Base-by-base conservation (phyloP, 1,140 invertebrate species). In the Onthophagus taurus region DNA sequence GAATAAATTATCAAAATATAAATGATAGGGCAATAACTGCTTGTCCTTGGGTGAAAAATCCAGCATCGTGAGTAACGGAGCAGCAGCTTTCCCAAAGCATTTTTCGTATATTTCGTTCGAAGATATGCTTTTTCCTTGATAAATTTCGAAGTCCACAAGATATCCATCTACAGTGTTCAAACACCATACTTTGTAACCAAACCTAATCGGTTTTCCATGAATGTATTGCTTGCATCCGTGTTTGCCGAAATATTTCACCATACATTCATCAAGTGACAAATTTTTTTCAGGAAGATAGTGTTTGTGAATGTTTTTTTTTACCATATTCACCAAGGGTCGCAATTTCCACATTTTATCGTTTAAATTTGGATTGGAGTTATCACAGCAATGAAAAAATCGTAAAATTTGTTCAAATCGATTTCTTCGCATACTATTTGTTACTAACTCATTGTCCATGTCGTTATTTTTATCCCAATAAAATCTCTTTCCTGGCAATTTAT, bases 381-480 rank as follows among this genome's bases (percentile, higher is more conserved):
- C 49, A 31, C 43, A 46, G 42, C 47, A 53, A 52, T 63, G 57
- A 26, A 61, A 30, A 45, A 53, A 55, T 49, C 48, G 48, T 49
- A 54, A 48, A 52, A 61, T 61, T 44, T 59, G 54, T 21, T 47
- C 24, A 53, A 60, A 62, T 36, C 54, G 49, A 50, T 62, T 46
- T 26, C 55, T 31, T 33, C 58, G 54, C 58, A 60, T 59, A 35
- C 47, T 36, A 35, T 55, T 48, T 24, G 33, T 33, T 31, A 59
- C 52, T 34, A 56, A 37, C 47, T 37, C 21, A 42, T 61, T 55
- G 30, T 50, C 49, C 50, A 60, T 45, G 44, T 59, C 59, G n/a
- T n/a, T n/a, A n/a, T n/a, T n/a, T n/a, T n/a, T n/a, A n/a, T 52
- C 52, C 59, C 59, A 61, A 42, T 61, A 61, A 45, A 44, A 24